A percentile compares a stretch with the other conserved stretches of the same genome.
These are phyloP conservation scores for Danaus melanippus DNA, from an alignment of 1,140 invertebrate species.

Conservation along the genomic window DNA sequence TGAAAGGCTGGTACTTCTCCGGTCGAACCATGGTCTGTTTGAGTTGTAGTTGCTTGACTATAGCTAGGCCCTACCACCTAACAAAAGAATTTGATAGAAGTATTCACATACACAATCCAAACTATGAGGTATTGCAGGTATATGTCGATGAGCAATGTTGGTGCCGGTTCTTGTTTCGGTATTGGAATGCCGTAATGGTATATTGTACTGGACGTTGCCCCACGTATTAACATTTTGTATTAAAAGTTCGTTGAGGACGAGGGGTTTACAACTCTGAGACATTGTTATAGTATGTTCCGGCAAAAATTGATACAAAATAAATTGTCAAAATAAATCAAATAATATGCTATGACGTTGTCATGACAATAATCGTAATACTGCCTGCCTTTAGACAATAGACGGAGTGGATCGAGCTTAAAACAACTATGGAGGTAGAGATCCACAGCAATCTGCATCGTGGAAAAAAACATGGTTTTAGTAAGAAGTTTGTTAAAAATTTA, in stretches of 20 bases:
- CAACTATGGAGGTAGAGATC: no score
- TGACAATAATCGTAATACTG: conserved; percentile 18
- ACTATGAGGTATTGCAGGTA: conserved; percentile 51
- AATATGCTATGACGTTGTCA: conserved; percentile 27
- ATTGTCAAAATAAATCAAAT: no score
- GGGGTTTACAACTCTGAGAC: conserved; percentile 19
- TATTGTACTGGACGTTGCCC: conserved; percentile 66
- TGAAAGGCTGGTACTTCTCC: no score
- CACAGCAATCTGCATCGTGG: no score
- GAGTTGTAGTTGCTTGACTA: no score
- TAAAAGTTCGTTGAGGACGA: conserved; percentile 46
- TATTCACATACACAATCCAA: conserved; percentile 53
- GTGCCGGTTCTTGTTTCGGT: conserved; percentile 57
- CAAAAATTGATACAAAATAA: no score
- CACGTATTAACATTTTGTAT: conserved; percentile 62
- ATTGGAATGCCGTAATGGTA: conserved; percentile 51
- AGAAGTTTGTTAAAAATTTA: no score
- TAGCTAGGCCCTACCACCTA: no score
- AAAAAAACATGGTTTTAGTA: no score
- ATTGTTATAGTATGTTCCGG: no score
- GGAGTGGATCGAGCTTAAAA: conserved; percentile 6
- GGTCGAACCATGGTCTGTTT: no score
- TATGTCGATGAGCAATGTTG: conserved; percentile 50
- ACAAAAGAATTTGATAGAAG: no score
- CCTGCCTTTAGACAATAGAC: conserved; percentile 13